Evolutionary conservation across 2,113 vertebrate genomes (phyloP).

Genomic region (Megaceryle maxima): DNA sequence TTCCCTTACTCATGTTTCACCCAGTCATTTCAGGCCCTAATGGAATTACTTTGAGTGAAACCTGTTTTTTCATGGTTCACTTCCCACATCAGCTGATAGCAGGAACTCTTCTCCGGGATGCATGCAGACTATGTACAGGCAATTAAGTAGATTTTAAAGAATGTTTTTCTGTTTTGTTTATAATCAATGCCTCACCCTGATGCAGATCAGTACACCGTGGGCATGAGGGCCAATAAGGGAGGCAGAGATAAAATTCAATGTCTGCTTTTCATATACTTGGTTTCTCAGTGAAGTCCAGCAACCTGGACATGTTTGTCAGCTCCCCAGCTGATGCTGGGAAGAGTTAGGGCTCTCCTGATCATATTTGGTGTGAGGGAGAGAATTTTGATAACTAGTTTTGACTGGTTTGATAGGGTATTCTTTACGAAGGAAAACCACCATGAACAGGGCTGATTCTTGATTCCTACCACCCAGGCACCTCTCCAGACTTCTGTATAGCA

Average conservation of each 20-base stretch:
- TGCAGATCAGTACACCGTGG: not conserved
- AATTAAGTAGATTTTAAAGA: not conserved
- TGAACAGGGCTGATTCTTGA: not conserved
- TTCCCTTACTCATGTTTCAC: conserved; percentile 78
- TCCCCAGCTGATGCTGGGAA: not conserved
- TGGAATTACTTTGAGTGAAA: conserved; percentile 73
- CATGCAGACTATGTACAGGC: not conserved
- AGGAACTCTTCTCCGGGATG: conserved; percentile 25
- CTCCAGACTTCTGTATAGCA: not conserved
- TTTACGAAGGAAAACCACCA: not conserved
- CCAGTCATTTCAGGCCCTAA: conserved; percentile 74
- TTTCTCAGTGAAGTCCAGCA: not conserved
- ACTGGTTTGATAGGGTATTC: not conserved
- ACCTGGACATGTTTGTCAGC: accelerated
- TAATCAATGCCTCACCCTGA: accelerated
- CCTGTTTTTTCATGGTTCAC: conserved; percentile 66
- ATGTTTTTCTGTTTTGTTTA: not conserved
- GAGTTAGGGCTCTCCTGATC: not conserved
- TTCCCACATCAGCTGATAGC: conserved; percentile 71
- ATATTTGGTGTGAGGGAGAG: not conserved
- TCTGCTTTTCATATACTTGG: not conserved
- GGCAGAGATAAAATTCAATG: not conserved
- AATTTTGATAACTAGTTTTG: not conserved
- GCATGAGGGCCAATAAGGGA: not conserved
- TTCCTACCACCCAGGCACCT: not conserved